These are phyloP conservation scores for Neomicropteryx cornuta DNA, from an alignment of 1,140 invertebrate genomes.

Conservation along the genomic window DNA sequence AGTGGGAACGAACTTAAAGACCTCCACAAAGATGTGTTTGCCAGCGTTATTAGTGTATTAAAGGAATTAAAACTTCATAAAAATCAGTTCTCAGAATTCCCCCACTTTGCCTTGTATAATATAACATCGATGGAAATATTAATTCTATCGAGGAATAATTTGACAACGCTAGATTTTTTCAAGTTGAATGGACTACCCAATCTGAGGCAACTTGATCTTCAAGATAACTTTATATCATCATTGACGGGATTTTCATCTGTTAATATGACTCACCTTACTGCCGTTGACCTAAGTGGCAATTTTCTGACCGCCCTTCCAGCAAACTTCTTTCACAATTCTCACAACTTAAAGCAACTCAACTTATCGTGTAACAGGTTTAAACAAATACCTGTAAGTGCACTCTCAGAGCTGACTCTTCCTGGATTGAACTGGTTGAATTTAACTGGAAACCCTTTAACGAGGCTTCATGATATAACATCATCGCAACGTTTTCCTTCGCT, in stretches of 20 bases:
- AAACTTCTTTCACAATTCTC: conserved; percentile 67
- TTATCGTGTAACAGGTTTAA: conserved; percentile 71
- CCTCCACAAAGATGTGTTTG: conserved; percentile 56
- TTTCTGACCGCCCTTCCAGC: conserved; percentile 61
- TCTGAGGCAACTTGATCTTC: conserved; percentile 62
- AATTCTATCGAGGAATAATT: conserved; percentile 57
- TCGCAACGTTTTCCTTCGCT: conserved; percentile 56
- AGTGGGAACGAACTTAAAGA: conserved; percentile 53
- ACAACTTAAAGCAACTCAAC: conserved; percentile 61
- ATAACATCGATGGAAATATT: conserved; percentile 62
- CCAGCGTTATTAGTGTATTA: conserved; percentile 54
- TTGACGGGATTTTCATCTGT: conserved; percentile 66
- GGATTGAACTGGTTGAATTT: conserved; percentile 65
- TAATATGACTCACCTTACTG: conserved; percentile 58
- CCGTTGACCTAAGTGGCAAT: conserved; percentile 66
- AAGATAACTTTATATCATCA: conserved; percentile 61
- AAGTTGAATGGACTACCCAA: conserved; percentile 60
- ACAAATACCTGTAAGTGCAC: conserved; percentile 66
- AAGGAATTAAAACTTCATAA: conserved; percentile 62
- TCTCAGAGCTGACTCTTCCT: conserved; percentile 64
- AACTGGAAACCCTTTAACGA: conserved; percentile 64
- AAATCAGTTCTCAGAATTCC: conserved; percentile 63
- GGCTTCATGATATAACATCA: conserved; percentile 48
- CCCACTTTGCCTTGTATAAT: conserved; percentile 63
- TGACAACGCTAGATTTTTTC: conserved; percentile 63